A percentile compares a stretch with the other conserved stretches of the same genome.
phyloP scores from a whole-genome alignment of 2,113 vertebrate genomes.

The Deroptyus accipitrinus region DNA sequence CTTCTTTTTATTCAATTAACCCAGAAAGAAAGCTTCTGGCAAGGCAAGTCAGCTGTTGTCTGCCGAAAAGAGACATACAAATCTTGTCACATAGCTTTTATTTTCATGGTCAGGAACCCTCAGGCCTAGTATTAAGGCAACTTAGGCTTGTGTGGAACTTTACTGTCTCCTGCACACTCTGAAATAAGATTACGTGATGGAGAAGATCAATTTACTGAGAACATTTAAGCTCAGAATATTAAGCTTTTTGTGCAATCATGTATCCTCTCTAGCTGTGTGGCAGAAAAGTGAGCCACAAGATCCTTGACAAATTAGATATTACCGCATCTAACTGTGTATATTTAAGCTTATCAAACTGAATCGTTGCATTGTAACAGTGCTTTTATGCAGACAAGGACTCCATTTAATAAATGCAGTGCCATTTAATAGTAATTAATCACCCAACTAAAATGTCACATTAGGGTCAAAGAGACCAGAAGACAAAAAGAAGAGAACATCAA shows the following conservation, averaged over 20 bases:
- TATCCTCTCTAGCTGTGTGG: slow-evolving; percentile 67
- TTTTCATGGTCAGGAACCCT: slow-evolving; percentile 73
- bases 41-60: slow-evolving; percentile 67
- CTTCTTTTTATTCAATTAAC: slow-evolving; percentile 75
- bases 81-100: slow-evolving; percentile 72
- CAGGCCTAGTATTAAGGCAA: slow-evolving; percentile 69
- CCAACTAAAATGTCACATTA: slow-evolving; percentile 78
- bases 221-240: slow-evolving; percentile 70
- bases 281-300: slow-evolving; percentile 71
- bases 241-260: slow-evolving; percentile 68
- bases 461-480: slow-evolving; percentile 78
- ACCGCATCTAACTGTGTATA: slow-evolving; percentile 80
- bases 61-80: slow-evolving; percentile 70
- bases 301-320: slow-evolving; percentile 82
- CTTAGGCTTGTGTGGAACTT: slow-evolving; percentile 68
- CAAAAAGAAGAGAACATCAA: slow-evolving; percentile 71
- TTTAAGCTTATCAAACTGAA: slow-evolving; percentile 83
- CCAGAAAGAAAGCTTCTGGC: slow-evolving; percentile 69
- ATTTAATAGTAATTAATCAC: slow-evolving; percentile 80
- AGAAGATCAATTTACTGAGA: slow-evolving; percentile 73
- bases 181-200: slow-evolving; percentile 79
- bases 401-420: slow-evolving; percentile 75
- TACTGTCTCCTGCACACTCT: slow-evolving; percentile 74
- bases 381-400: slow-evolving; percentile 72
- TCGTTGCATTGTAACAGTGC: slow-evolving; percentile 74